Evolutionary conservation across 2,797 vertebrate genomes (phyloP), one percentile per base, ranked within the genome.

Genomic region (Valencia hispanica): DNA sequence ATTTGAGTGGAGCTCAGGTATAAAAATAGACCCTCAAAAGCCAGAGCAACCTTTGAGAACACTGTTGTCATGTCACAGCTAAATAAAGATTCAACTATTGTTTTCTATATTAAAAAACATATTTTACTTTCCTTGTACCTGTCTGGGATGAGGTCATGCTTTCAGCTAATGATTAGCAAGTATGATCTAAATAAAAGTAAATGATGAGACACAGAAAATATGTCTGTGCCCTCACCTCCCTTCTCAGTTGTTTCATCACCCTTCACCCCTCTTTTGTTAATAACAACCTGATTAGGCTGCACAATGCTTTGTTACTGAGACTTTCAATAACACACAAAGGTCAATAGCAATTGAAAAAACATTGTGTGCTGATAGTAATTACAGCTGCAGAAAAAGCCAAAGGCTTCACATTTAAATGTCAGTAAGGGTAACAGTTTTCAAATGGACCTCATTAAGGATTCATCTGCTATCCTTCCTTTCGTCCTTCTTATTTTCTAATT

Each of bases 381-480:
- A 84, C 79, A 80, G 79, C 82, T 86, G 70, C 59, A 70, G 72
- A 73, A 75, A 78, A 87, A 93, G 90, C 91, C 86, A 91, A 88
- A 93, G 85, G 84, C 82, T 91, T 85, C 71, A 71, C 86, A 86
- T 91, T 92, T 87, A 90, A 87, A 88, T 68, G 86, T 73, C 93
- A 91, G 93, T 91, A 92, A 83, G 87, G 93, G 90, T 91, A 87
- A 8, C 61, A 72, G 75, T 85, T 90, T 92, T 81, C 80, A 91
- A 94, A 92, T 78, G 82, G 77, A 85, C 80, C 79, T 80, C 73
- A 78, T 90, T 86, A 79, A 55, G 66, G 78, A 68, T 82, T 90
- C 80, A 34, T 70, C 70, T 75, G 74, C 77, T 87, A 74, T 80
- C 61, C 78, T 70, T 73, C 50, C 22, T 51, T 1, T 50, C 32